phyloP scores from a whole-genome alignment of 2,113 vertebrate genomes.

The Grantiella picta region DNA sequence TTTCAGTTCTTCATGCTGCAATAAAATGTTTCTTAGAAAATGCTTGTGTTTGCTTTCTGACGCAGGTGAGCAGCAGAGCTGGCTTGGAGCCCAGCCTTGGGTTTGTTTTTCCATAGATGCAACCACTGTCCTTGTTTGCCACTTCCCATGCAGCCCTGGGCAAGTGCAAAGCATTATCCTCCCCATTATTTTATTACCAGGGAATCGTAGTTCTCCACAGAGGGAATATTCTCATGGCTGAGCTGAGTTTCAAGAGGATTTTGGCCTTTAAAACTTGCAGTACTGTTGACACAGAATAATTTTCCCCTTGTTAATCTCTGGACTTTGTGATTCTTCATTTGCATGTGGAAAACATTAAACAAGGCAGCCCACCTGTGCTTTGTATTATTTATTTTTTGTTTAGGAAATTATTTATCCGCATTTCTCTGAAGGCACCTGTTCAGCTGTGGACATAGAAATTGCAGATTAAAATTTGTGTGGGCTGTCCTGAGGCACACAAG shows the following conservation, averaged over 20 bases:
- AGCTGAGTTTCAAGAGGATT: background rate
- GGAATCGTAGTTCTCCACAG: background rate
- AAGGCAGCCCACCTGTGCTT: background rate
- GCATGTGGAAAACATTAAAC: background rate
- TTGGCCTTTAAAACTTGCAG: background rate
- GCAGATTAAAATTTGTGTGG: background rate
- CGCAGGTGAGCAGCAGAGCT: slow-evolving; percentile 29
- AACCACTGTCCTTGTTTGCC: slow-evolving; percentile 25
- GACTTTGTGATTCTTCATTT: background rate
- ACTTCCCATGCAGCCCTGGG: background rate
- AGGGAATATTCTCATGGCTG: background rate
- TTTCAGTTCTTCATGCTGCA: background rate
- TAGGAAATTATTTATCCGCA: background rate
- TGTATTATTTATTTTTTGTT: slow-evolving; percentile 10
- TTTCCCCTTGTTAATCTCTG: background rate
- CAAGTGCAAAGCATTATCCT: background rate
- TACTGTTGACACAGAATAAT: background rate
- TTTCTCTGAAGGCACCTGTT: background rate
- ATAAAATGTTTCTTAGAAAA: background rate
- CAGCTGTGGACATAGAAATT: background rate
- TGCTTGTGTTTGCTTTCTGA: background rate
- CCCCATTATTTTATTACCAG: background rate
- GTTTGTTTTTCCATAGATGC: background rate
- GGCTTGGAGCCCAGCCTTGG: slow-evolving; percentile 10
- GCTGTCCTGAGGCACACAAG: background rate